phyloP scores from a whole-genome alignment of 2,888 invertebrate species.

The Petrolisthes cinctipes region DNA sequence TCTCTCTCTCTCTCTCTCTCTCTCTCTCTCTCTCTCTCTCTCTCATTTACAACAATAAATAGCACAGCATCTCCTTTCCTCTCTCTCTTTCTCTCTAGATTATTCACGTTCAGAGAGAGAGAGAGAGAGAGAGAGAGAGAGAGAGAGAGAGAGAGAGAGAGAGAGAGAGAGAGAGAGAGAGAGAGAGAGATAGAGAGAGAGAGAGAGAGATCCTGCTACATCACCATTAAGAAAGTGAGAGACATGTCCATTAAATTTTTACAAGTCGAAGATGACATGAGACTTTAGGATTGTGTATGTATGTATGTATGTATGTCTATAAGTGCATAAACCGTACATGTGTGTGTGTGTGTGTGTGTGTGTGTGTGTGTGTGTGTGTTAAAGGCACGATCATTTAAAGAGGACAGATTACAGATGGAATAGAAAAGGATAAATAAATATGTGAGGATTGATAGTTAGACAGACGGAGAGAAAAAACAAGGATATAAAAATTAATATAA shows the following conservation, averaged over 20 bases:
- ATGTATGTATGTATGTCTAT: neutral
- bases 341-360: neutral
- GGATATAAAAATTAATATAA: neutral
- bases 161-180: neutral
- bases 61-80: neutral
- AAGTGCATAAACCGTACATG: neutral
- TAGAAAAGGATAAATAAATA: neutral
- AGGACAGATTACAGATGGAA: neutral
- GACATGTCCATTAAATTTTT: too few relatives aligned
- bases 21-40: neutral
- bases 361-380: neutral
- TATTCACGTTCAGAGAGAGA: too few relatives aligned
- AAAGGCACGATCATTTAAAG: neutral
- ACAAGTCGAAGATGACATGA: too few relatives aligned
- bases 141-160: neutral
- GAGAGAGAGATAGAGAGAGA: neutral
- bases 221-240: too few relatives aligned
- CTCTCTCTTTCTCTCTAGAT: too few relatives aligned
- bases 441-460: constrained; percentile 22
- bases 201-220: neutral
- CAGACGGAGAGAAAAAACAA: constrained; percentile 23
- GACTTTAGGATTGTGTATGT: neutral
- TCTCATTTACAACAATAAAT: neutral
- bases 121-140: constrained; percentile 30
- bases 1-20: neutral